Evolutionary conservation across 2,797 vertebrate species (phyloP), one percentile per base, ranked within the genome.

Genomic region (Pteropus rufus): DNA sequence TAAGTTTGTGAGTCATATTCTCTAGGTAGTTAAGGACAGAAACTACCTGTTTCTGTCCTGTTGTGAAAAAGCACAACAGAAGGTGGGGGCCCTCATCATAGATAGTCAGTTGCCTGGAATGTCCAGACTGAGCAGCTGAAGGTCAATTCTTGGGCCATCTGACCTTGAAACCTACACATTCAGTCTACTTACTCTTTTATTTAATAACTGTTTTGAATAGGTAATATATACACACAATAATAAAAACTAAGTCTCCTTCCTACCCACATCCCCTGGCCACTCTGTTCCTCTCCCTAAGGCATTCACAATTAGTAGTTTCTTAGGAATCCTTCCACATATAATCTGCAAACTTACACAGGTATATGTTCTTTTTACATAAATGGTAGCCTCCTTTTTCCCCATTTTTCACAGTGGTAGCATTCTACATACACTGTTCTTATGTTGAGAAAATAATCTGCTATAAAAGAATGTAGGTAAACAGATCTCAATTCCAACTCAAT

Each of bases 151-250:
- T 83, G 67, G 52, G n/a, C 29, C 31, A 69, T 19, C 18, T 82
- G 39, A 94, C 69, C 69, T 84, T 94, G 44, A 77, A 88, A 34
- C 56, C 72, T 88, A 85, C 54, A 93, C 7, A 75, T 46, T 95
- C 88, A 73, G 41, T 52, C 83, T 91, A 70, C 26, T 83, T 91
- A 70, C 26, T 84, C 56, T 26, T 91, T 62, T 82, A 16, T 49
- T 95, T 76, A 85, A 21, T 46, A 95, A 88, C 54, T 70, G 89
- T 67, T 95, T 19, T 93, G 36, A 94, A 90, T 41, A 87, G 64
- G 73, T 54, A 89, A 84, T 56, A 56, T 5, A 89, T 10, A 41
- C 5, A 89, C n/a, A 49, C 0, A 7, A 29, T 91, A 84, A 84
- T 41, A 54, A 90, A 92, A 87, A 89, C 21, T 44, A 85, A 93